Evolutionary conservation across 2,113 vertebrate species (phyloP).

Genomic region (Nanger granti): DNA sequence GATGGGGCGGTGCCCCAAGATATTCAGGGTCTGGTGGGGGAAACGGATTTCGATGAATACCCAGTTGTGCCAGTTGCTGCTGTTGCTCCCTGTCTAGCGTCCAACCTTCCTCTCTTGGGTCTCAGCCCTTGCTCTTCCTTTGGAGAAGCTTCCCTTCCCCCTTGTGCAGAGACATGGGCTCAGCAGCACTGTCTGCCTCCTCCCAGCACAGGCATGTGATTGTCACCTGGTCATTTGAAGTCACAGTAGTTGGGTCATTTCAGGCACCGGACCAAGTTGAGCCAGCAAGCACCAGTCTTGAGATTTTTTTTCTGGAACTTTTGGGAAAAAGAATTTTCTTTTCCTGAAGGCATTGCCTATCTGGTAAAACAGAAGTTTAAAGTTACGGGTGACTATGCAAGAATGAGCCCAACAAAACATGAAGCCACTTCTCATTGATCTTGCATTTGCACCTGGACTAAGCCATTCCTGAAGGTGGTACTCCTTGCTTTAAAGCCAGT

Average conservation of each 20-base stretch:
- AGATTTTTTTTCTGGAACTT: background rate
- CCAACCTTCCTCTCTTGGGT: background rate
- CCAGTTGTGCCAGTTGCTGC: background rate
- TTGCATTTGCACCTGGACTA: background rate
- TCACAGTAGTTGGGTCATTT: no score
- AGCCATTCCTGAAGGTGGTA: background rate
- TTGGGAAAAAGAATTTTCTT: background rate
- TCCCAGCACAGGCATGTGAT: no score
- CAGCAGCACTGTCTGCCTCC: background rate
- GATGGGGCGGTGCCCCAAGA: background rate
- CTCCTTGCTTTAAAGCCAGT: background rate
- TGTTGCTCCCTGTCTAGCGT: background rate
- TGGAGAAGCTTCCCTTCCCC: background rate
- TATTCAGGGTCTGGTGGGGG: background rate
- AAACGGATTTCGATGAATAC: fast-evolving
- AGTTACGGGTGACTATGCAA: background rate
- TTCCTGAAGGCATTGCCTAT: background rate
- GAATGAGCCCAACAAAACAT: background rate
- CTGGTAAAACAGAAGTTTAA: background rate
- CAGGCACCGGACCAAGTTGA: background rate
- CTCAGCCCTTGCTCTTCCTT: background rate
- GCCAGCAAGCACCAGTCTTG: background rate
- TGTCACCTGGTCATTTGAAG: background rate
- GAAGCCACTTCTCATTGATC: background rate
- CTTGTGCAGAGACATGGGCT: background rate